Conservation (phyloP, 2,797 vertebrate species). For the Notamacropus eugenii region DNA sequence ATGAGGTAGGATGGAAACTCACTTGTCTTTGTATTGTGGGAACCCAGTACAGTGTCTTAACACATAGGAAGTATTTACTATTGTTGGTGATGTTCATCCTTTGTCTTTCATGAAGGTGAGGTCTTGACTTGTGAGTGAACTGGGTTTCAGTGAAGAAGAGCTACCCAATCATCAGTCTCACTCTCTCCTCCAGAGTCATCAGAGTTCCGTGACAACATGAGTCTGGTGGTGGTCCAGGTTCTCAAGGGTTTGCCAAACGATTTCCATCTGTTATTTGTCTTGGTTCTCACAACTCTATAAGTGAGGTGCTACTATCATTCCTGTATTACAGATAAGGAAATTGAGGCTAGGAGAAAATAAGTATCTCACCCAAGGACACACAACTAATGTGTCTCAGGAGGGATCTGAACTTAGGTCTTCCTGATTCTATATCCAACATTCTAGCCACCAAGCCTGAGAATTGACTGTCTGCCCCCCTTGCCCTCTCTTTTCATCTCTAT, state of each 20-base stretch:
- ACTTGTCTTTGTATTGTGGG: not conserved
- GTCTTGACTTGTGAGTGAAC: not conserved
- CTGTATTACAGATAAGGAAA: not conserved
- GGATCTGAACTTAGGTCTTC: not conserved
- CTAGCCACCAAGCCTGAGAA: not conserved
- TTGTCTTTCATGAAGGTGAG: not conserved
- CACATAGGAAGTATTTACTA: not conserved
- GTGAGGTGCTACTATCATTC: not conserved
- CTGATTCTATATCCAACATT: not conserved
- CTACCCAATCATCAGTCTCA: not conserved
- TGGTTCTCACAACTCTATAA: not conserved
- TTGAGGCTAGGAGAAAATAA: not conserved
- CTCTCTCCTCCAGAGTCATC: not conserved
- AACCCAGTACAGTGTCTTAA: not conserved
- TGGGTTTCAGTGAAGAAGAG: not conserved
- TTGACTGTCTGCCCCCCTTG: not conserved
- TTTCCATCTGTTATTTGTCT: not conserved
- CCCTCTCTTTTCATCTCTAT: not conserved
- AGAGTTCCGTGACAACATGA: not conserved
- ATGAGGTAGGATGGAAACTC: not conserved
- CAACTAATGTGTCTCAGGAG: not conserved
- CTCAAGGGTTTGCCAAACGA: not conserved
- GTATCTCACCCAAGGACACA: not conserved
- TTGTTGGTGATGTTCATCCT: not conserved
- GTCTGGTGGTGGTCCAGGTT: no score